These are phyloP conservation scores for Stictocephala bisonia DNA, from an alignment of 2,888 invertebrate genomes.

Conservation along the genomic window DNA sequence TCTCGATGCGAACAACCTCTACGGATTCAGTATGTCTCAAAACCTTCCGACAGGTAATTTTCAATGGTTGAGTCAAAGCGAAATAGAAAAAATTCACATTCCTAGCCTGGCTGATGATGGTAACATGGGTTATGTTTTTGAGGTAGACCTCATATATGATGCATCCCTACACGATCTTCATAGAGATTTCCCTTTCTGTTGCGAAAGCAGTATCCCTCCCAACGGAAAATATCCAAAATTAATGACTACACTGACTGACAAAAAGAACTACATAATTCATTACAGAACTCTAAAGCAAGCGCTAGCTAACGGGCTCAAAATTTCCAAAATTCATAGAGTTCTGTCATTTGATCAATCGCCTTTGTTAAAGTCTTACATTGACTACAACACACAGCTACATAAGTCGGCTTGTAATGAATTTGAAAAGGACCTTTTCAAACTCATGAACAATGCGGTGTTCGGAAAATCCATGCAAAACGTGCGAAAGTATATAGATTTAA, in stretches of 20 bases:
- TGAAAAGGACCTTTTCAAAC: constrained; percentile 58
- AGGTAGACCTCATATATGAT: constrained; percentile 65
- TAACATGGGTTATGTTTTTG: constrained; percentile 61
- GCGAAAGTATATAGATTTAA: constrained; percentile 60
- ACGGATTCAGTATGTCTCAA: constrained; percentile 54
- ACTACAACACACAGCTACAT: constrained; percentile 50
- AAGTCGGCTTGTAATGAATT: constrained; percentile 60
- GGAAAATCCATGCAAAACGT: constrained; percentile 65
- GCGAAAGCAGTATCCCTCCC: neutral
- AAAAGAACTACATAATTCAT: constrained; percentile 32
- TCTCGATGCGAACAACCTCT: constrained; percentile 51
- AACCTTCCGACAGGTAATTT: constrained; percentile 59
- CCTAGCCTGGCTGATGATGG: constrained; percentile 47
- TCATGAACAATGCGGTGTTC: constrained; percentile 52
- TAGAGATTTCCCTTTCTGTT: constrained; percentile 58
- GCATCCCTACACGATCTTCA: constrained; percentile 62
- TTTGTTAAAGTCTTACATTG: constrained; percentile 60
- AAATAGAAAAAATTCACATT: constrained; percentile 51
- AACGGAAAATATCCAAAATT: neutral
- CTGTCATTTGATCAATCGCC: constrained; percentile 59
- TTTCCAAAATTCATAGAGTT: constrained; percentile 56
- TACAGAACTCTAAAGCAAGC: constrained; percentile 51
- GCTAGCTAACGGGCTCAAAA: constrained; percentile 58
- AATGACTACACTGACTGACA: neutral
- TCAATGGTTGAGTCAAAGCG: constrained; percentile 56